Conservation (phyloP, 2,888 invertebrate species). For the Erebia aethiops region DNA sequence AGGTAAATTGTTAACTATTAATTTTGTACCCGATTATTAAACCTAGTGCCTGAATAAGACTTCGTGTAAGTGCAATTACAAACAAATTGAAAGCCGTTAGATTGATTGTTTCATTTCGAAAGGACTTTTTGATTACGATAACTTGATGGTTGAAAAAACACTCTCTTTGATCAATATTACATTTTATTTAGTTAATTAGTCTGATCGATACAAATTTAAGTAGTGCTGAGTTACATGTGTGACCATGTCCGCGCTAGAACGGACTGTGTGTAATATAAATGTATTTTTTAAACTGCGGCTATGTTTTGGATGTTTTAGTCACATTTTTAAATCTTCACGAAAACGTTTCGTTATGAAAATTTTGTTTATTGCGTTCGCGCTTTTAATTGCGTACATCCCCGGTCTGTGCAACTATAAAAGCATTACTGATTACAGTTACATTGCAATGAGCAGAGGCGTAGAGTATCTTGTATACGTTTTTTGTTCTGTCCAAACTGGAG, state of each 20-base stretch:
- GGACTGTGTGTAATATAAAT: not conserved
- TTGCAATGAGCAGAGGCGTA: not conserved
- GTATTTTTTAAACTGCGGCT: not conserved
- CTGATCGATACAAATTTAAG: not conserved
- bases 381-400: not conserved
- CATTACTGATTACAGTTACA: not conserved
- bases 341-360: not conserved
- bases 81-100: too few species aligned
- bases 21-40: not conserved
- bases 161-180: constrained; percentile 6
- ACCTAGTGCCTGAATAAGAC: too few species aligned
- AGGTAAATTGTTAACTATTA: not conserved
- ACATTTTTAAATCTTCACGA: constrained; percentile 1
- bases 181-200: not conserved
- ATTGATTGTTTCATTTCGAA: not conserved
- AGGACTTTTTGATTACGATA: not conserved
- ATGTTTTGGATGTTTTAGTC: not conserved
- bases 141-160: not conserved
- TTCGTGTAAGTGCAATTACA: too few species aligned
- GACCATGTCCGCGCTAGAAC: not conserved
- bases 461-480: not conserved
- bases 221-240: not conserved
- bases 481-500: constrained; percentile 20
- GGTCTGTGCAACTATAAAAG: not conserved
- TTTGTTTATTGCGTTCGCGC: not conserved